Percentiles rank a stretch among this genome's conserved stretches.
Evolutionary conservation across 2,888 invertebrate species (phyloP).

Genomic region (Dicyrtomina minuta): DNA sequence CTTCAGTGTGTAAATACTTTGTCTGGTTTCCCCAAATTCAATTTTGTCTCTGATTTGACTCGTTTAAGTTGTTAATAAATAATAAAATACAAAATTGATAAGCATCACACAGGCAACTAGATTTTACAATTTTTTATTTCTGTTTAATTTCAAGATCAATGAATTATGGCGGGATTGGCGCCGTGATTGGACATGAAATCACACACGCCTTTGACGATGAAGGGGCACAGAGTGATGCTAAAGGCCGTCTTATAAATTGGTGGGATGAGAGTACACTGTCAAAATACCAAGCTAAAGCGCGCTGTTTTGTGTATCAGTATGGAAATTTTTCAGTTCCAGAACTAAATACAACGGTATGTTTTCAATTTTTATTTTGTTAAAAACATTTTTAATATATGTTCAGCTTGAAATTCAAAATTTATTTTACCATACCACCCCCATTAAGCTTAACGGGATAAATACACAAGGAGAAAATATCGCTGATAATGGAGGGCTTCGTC

Average conservation of each 20-base stretch:
- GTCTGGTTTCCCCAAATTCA: no score
- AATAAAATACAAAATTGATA: no score
- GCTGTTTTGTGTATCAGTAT: slow-evolving; percentile 91
- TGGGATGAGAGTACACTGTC: slow-evolving; percentile 82
- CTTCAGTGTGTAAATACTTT: no score
- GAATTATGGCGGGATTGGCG: slow-evolving; percentile 52
- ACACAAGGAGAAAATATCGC: slow-evolving; percentile 59
- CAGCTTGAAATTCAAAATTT: not conserved
- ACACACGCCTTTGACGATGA: slow-evolving; percentile 64
- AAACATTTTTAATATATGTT: no score
- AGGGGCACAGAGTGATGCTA: slow-evolving; percentile 83
- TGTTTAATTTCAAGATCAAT: slow-evolving; percentile 41
- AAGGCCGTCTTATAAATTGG: slow-evolving; percentile 90
- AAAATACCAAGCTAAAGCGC: slow-evolving; percentile 77
- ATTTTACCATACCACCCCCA: slow-evolving; percentile 37
- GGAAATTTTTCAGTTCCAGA: slow-evolving; percentile 70
- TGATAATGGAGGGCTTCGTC: slow-evolving; percentile 52
- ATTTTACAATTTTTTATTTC: not conserved
- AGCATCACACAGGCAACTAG: no score
- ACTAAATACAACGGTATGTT: slow-evolving; percentile 9
- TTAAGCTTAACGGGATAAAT: slow-evolving; percentile 76
- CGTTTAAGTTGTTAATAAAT: no score
- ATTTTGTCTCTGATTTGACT: no score
- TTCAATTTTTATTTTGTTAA: no score
- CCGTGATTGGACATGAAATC: slow-evolving; percentile 60